These are phyloP conservation scores for Pituophis catenifer DNA, from an alignment of 2,113 vertebrate species.

Conservation along the genomic window DNA sequence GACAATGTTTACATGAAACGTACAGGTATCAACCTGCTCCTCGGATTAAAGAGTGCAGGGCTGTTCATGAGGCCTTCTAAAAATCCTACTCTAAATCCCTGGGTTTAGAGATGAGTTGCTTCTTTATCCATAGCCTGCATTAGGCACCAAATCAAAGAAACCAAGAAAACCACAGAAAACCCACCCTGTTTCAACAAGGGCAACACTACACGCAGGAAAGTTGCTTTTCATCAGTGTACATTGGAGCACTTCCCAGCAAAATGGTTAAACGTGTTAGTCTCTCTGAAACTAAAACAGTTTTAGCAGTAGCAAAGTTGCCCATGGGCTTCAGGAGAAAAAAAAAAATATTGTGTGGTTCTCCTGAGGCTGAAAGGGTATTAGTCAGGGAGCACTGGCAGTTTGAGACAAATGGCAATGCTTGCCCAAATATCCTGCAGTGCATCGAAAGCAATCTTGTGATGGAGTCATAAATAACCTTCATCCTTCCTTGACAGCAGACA, in stretches of 20 bases:
- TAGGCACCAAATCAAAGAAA: conserved; percentile 76
- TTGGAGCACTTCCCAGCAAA: conserved; percentile 46
- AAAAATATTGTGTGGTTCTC: not conserved
- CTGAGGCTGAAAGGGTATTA: not conserved
- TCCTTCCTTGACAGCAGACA: not conserved
- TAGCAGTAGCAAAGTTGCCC: fast-evolving
- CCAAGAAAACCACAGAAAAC: conserved; percentile 67
- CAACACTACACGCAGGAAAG: conserved; percentile 46
- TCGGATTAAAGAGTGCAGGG: conserved; percentile 64
- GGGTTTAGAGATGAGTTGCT: conserved; percentile 65
- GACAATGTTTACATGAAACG: conserved; percentile 56
- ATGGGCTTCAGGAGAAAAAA: not conserved
- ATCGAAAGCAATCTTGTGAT: not conserved
- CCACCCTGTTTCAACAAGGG: conserved; percentile 60
- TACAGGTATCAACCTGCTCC: conserved; percentile 73
- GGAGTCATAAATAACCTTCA: not conserved
- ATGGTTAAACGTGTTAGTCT: conserved; percentile 5
- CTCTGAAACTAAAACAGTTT: not conserved
- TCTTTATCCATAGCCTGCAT: conserved; percentile 70
- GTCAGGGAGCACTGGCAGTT: not conserved
- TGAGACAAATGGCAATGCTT: not conserved
- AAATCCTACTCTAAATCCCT: conserved; percentile 69
- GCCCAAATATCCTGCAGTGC: not conserved
- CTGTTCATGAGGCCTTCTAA: conserved; percentile 70
- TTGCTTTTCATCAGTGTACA: conserved; percentile 55